Conservation (phyloP, 1,140 invertebrate species). For the Nebria ingens region DNA sequence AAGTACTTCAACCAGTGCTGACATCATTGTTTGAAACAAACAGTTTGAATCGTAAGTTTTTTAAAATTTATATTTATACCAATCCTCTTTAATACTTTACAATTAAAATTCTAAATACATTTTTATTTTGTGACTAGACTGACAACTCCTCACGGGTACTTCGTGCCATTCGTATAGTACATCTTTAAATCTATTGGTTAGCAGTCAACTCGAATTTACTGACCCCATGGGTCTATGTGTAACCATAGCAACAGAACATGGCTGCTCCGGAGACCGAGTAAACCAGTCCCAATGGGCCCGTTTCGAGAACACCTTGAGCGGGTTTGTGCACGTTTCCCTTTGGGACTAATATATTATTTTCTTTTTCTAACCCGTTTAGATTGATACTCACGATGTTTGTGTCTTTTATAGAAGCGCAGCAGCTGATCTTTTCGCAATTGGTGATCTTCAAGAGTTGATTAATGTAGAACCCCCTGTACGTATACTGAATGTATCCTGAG, state of each 20-base stretch:
- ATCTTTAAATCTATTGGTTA: conserved; percentile 28
- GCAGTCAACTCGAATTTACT: conserved; percentile 20
- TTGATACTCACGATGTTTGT: conserved; percentile 10
- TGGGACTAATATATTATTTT: conserved; percentile 4
- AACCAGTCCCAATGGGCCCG: neutral
- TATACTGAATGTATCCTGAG: conserved; percentile 99
- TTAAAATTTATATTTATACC: too few species aligned
- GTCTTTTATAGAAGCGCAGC: too few species aligned
- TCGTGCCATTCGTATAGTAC: conserved; percentile 20
- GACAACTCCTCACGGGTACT: too few species aligned
- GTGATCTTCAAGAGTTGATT: conserved; percentile 11
- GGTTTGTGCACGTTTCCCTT: neutral
- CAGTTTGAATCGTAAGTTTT: too few species aligned
- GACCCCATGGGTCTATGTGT: conserved; percentile 18
- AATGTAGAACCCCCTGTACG: conserved; percentile 86
- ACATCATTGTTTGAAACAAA: too few species aligned
- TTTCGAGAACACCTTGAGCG: neutral
- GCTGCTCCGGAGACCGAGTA: conserved; percentile 12
- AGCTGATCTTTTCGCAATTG: too few species aligned
- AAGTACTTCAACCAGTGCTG: too few species aligned
- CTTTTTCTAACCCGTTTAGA: neutral
- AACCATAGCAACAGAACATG: conserved; percentile 17
- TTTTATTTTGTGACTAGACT: too few species aligned
- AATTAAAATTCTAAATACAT: too few species aligned
- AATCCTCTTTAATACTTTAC: too few species aligned